A percentile compares a stretch with the other conserved stretches of the same genome.
These are phyloP conservation scores for Argyrosomus japonicus DNA, from an alignment of 2,113 vertebrate species.

Conservation along the genomic window DNA sequence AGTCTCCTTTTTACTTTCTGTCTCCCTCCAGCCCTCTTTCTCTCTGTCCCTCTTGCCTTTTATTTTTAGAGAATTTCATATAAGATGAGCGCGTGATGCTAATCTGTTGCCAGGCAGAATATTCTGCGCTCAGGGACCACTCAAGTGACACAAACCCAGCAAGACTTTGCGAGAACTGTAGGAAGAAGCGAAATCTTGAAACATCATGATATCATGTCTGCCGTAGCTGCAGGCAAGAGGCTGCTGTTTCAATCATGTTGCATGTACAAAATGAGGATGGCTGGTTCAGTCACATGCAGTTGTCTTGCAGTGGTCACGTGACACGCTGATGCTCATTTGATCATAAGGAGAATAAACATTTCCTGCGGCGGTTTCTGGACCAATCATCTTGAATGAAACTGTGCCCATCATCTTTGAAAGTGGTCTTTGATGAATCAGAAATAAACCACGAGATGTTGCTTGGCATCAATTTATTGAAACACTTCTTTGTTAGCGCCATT, in stretches of 20 bases:
- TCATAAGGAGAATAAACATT: slow-evolving; percentile 27
- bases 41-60: slow-evolving; percentile 19
- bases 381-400: slow-evolving; percentile 24
- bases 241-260: slow-evolving; percentile 49
- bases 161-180: slow-evolving; percentile 35
- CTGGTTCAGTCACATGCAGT: slow-evolving; percentile 33
- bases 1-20: slow-evolving; percentile 18
- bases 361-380: slow-evolving; percentile 8
- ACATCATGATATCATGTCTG: slow-evolving; percentile 41
- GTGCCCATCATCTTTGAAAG: slow-evolving; percentile 34
- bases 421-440: slow-evolving; percentile 61
- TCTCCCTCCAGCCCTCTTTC: slow-evolving; percentile 4
- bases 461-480: slow-evolving; percentile 49
- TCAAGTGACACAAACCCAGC: slow-evolving; percentile 23
- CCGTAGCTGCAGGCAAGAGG: slow-evolving; percentile 24
- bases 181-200: slow-evolving; percentile 6
- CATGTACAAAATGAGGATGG: slow-evolving; percentile 24
- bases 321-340: slow-evolving; percentile 34
- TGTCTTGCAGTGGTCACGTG: slow-evolving; percentile 28
- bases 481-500: slow-evolving; percentile 36
- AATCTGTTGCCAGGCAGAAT: slow-evolving; percentile 60
- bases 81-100: slow-evolving; percentile 24
- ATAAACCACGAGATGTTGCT: slow-evolving; percentile 54
- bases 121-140: neutral
- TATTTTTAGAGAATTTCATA: slow-evolving; percentile 56